Conservation (phyloP, 2,888 invertebrate genomes). For the Smittia sp. region DNA sequence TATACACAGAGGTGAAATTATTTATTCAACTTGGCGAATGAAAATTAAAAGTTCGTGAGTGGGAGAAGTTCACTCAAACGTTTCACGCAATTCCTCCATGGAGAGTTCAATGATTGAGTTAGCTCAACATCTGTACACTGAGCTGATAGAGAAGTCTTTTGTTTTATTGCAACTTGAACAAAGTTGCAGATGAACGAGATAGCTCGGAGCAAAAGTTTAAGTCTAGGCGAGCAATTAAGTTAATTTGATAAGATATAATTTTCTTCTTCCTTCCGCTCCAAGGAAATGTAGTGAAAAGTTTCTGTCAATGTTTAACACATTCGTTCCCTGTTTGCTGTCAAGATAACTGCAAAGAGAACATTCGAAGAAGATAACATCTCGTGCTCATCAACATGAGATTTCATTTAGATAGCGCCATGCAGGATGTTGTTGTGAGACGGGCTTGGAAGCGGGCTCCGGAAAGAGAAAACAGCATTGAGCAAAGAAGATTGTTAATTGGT, state of each 20-base stretch:
- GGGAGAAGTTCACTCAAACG: neutral
- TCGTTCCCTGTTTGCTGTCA: neutral
- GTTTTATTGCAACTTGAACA: neutral
- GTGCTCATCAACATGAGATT: neutral
- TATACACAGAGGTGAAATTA: slow-evolving; percentile 15
- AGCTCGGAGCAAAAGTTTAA: neutral
- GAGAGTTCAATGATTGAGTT: slow-evolving; percentile 1
- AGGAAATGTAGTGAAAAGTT: slow-evolving; percentile 3
- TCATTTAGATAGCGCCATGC: neutral
- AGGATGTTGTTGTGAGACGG: too few species aligned
- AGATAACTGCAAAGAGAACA: neutral
- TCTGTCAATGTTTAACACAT: neutral
- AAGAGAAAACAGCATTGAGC: too few species aligned
- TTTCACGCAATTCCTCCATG: neutral
- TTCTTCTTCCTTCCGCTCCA: neutral
- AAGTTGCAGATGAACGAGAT: neutral
- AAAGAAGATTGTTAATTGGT: too few species aligned
- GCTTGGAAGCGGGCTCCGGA: too few species aligned
- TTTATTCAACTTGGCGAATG: neutral
- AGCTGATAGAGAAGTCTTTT: neutral
- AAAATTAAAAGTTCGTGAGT: slow-evolving; percentile 2
- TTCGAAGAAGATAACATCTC: neutral
- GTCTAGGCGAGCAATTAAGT: neutral
- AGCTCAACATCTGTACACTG: neutral
- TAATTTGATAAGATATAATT: neutral